Evolutionary conservation across 2,113 vertebrate genomes (phyloP).

Genomic region (Dinomys branickii): DNA sequence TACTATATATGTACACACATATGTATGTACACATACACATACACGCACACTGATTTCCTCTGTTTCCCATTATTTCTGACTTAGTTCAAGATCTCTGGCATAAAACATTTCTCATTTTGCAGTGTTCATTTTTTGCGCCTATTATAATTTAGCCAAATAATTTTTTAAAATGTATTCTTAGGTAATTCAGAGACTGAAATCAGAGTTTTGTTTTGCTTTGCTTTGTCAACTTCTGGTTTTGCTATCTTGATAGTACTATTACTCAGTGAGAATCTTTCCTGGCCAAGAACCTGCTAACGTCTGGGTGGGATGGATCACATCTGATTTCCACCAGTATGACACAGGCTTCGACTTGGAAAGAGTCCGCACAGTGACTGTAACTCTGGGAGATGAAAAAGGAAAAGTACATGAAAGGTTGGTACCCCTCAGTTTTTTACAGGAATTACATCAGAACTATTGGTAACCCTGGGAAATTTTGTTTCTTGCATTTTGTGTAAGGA

Average conservation of each 20-base stretch:
- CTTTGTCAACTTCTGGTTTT: not conserved
- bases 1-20: too few species aligned
- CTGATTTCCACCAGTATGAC: conserved; percentile 97
- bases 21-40: not conserved
- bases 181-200: not conserved
- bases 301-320: conserved; percentile 99
- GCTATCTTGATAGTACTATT: conserved; percentile 91
- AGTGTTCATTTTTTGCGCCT: not conserved
- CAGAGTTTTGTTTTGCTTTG: not conserved
- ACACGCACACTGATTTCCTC: not conserved
- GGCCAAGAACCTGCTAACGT: conserved; percentile 96
- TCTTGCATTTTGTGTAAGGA: conserved; percentile 1
- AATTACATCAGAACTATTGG: not conserved
- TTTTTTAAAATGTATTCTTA: not conserved
- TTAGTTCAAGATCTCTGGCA: not conserved
- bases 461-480: not conserved
- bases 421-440: conserved; percentile 40
- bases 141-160: not conserved
- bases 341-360: conserved; percentile 93
- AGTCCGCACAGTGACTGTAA: conserved; percentile 95
- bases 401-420: conserved; percentile 98
- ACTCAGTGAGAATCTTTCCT: conserved; percentile 96
- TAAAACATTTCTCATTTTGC: not conserved
- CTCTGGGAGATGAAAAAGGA: conserved; percentile 97
- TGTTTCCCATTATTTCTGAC: not conserved